These are phyloP conservation scores for Meloidogyne floridensis DNA, from an alignment of 1,140 invertebrate species.

Conservation along the genomic window DNA sequence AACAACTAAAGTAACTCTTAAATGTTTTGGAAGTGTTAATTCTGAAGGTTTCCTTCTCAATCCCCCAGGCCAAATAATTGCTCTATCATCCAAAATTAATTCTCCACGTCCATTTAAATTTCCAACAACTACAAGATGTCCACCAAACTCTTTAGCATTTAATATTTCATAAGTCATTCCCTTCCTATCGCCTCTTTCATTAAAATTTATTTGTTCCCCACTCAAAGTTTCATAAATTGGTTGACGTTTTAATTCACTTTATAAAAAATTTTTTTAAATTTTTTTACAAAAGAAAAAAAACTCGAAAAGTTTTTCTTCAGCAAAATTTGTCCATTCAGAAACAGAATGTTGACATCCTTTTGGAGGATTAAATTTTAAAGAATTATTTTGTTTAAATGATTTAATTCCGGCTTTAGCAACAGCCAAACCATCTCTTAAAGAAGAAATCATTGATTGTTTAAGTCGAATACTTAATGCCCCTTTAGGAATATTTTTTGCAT, in stretches of 20 bases:
- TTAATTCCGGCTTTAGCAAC: constrained; percentile 41
- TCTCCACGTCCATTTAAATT: constrained; percentile 36
- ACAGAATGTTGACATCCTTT: constrained; percentile 43
- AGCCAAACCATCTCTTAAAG: constrained; percentile 48
- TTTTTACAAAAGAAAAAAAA: constrained; percentile 12
- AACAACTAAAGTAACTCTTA: constrained; percentile 51
- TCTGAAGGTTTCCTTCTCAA: constrained; percentile 48
- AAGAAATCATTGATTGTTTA: constrained; percentile 34
- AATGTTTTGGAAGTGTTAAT: constrained; percentile 60
- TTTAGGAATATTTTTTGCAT: constrained; percentile 52
- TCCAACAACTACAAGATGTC: constrained; percentile 15
- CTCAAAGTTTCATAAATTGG: constrained; percentile 22
- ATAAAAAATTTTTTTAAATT: neutral
- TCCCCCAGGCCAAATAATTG: constrained; percentile 55
- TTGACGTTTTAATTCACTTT: constrained; percentile 24
- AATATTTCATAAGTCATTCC: constrained; percentile 56
- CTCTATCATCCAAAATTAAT: constrained; percentile 47
- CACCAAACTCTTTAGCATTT: constrained; percentile 42
- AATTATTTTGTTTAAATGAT: constrained; percentile 26
- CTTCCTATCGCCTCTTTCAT: constrained; percentile 58
- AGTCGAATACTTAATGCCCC: constrained; percentile 46
- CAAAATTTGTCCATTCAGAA: constrained; percentile 44
- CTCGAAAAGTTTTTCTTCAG: constrained; percentile 47
- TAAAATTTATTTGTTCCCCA: constrained; percentile 51
- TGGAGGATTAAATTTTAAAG: neutral